Evolutionary conservation across 2,797 vertebrate genomes (phyloP).

Genomic region (Neopelma chrysocephalum): DNA sequence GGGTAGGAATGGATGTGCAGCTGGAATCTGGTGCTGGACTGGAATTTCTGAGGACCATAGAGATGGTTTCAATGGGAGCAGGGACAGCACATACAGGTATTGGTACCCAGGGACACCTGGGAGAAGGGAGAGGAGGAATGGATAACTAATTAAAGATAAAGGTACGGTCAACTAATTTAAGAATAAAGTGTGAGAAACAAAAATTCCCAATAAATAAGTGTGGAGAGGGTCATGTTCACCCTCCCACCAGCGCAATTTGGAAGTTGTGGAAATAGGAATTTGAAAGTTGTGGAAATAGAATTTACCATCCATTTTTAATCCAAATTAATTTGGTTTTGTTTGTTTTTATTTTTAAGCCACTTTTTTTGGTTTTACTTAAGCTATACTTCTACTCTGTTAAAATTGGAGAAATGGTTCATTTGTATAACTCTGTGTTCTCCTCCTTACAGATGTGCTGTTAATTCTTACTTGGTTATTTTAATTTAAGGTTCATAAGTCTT

Average conservation of each 20-base stretch:
- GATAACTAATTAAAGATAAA: not conserved
- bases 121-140: not conserved
- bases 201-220: fast-evolving
- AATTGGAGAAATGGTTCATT: not conserved
- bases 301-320: not conserved
- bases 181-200: not conserved
- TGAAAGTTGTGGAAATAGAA: not conserved
- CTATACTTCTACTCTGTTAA: not conserved
- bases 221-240: not conserved
- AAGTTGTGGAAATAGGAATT: not conserved
- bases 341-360: not conserved
- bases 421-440: not conserved
- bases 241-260: not conserved
- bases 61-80: not conserved
- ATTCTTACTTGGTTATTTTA: conserved; percentile 19
- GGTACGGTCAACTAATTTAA: not conserved
- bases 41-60: not conserved
- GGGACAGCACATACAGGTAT: fast-evolving
- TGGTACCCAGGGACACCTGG: not conserved
- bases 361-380: not conserved
- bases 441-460: not conserved
- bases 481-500: not conserved
- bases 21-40: not conserved
- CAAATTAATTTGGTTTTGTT: not conserved
- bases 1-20: not conserved